phyloP scores from a whole-genome alignment of 2,113 vertebrate species.

The Coptodon bakossiorum region DNA sequence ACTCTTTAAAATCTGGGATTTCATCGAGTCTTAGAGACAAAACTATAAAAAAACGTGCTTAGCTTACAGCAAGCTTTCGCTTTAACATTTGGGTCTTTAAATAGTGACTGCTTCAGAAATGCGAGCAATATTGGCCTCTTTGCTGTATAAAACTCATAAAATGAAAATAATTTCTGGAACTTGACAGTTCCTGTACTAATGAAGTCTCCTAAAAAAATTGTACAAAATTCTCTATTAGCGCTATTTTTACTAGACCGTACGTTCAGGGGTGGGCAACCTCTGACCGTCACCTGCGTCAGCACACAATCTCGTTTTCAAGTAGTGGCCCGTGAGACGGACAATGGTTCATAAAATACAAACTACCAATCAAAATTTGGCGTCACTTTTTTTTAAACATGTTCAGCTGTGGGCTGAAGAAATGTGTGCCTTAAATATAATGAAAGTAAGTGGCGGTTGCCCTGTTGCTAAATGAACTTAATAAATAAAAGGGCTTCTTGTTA shows the following conservation, averaged over 20 bases:
- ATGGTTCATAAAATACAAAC: not conserved
- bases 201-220: not conserved
- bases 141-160: constrained; percentile 56
- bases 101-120: constrained; percentile 49
- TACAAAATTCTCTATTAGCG: not conserved
- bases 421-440: accelerated
- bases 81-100: constrained; percentile 32
- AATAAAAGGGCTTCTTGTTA: not conserved
- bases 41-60: not conserved
- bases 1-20: not conserved
- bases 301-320: not conserved
- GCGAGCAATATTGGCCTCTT: not conserved
- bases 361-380: not conserved
- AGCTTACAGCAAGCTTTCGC: not conserved
- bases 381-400: not conserved
- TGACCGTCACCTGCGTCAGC: accelerated
- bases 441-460: accelerated
- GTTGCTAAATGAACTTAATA: not conserved
- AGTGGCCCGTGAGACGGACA: not conserved
- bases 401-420: not conserved
- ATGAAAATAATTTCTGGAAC: constrained; percentile 53
- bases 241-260: not conserved
- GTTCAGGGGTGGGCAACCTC: not conserved
- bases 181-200: not conserved
- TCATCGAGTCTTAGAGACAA: not conserved